Conservation (phyloP, 2,113 vertebrate genomes). For the Todiramphus chloris region DNA sequence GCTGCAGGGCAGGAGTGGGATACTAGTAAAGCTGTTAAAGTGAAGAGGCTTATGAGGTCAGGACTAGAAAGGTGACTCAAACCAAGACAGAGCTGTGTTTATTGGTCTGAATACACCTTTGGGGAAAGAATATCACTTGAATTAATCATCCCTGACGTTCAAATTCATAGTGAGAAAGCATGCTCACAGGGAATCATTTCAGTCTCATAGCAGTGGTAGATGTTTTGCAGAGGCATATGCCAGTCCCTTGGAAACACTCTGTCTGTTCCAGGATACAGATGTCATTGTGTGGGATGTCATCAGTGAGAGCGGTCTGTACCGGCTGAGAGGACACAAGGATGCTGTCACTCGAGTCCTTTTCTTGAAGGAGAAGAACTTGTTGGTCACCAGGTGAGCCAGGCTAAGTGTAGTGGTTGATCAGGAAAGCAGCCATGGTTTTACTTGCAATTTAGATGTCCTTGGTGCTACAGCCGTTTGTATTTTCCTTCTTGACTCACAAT, state of each 20-base stretch:
- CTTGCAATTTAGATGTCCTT: background rate
- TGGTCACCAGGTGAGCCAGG: slow-evolving; percentile 86
- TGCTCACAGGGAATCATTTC: background rate
- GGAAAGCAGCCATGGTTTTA: background rate
- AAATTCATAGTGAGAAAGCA: background rate
- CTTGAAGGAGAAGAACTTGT: slow-evolving; percentile 88
- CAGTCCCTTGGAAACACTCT: background rate
- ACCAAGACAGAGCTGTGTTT: background rate
- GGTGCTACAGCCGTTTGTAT: background rate
- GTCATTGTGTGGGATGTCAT: slow-evolving; percentile 97
- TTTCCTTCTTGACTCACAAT: background rate
- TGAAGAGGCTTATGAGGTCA: background rate
- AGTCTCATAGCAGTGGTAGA: background rate
- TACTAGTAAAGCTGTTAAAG: background rate
- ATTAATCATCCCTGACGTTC: background rate
- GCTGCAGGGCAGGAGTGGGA: background rate
- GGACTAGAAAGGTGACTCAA: background rate
- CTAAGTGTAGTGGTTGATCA: background rate
- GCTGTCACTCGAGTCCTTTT: slow-evolving; percentile 88
- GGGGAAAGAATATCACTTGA: background rate
- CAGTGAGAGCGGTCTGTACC: slow-evolving; percentile 93
- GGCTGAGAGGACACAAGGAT: slow-evolving; percentile 93
- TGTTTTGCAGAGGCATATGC: background rate
- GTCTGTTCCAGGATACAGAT: slow-evolving; percentile 88
- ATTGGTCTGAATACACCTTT: background rate